phyloP scores from a whole-genome alignment of 1,140 invertebrate genomes.

The Diorhabda sublineata region DNA sequence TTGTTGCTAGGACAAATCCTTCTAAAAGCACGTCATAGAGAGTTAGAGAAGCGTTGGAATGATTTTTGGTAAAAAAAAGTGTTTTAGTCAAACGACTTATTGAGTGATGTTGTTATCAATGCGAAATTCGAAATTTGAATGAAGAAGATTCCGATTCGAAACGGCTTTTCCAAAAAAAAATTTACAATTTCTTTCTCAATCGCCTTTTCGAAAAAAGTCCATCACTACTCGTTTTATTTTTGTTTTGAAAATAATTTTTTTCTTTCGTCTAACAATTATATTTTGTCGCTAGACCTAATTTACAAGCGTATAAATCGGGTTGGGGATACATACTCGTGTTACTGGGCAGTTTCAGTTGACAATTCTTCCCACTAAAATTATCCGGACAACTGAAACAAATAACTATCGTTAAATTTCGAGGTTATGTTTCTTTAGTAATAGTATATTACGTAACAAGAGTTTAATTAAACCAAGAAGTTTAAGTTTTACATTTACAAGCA shows the following conservation, averaged over 20 bases:
- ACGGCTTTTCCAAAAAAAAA: neutral
- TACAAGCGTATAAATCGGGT: constrained; percentile 35
- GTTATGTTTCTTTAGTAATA: too few relatives aligned
- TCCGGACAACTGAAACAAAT: constrained; percentile 72
- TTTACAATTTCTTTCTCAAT: constrained; percentile 22
- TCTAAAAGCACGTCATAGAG: too few relatives aligned
- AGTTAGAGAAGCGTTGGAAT: too few relatives aligned
- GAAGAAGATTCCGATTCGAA: too few relatives aligned
- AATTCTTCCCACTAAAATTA: constrained; percentile 75
- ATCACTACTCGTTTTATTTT: constrained; percentile 12
- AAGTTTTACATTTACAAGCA: too few relatives aligned
- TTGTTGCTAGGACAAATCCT: too few relatives aligned
- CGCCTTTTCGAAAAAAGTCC: constrained; percentile 17
- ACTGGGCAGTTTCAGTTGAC: constrained; percentile 68
- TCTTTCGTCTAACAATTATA: constrained; percentile 31
- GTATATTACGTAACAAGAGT: too few relatives aligned
- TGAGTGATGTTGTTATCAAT: too few relatives aligned
- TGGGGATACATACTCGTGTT: constrained; percentile 40
- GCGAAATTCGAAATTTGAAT: too few relatives aligned
- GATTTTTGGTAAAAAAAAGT: too few relatives aligned
- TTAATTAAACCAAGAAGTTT: too few relatives aligned
- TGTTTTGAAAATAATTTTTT: neutral
- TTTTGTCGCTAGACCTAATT: constrained; percentile 39
- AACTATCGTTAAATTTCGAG: constrained; percentile 13
- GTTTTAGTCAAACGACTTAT: too few relatives aligned